Conservation (phyloP, 2,797 vertebrate genomes). For the Ctenopoma kingsleyae region DNA sequence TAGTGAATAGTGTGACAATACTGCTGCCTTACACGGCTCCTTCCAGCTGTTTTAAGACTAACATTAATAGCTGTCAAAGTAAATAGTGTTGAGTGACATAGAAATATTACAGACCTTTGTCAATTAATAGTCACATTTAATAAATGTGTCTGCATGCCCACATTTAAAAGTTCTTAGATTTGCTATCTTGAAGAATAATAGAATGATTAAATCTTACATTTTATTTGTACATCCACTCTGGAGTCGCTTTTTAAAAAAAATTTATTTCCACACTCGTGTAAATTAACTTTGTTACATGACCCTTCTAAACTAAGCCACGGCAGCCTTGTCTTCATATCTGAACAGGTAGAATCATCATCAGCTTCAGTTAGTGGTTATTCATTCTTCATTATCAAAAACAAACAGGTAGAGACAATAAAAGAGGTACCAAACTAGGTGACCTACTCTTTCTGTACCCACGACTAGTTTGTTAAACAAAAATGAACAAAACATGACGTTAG, state of each 20-base stretch:
- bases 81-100: conserved; percentile 71
- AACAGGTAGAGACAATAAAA: conserved; percentile 51
- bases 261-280: conserved; percentile 74
- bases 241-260: conserved; percentile 61
- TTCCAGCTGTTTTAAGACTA: conserved; percentile 48
- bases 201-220: conserved; percentile 68
- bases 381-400: conserved; percentile 63
- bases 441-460: conserved; percentile 53
- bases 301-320: conserved; percentile 64
- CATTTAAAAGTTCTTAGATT: conserved; percentile 76
- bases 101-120: conserved; percentile 78
- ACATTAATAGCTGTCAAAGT: conserved; percentile 65
- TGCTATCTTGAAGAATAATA: conserved; percentile 75
- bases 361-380: conserved; percentile 89
- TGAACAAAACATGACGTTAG: conserved; percentile 62
- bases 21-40: conserved; percentile 44
- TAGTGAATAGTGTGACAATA: conserved; percentile 56
- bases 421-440: conserved; percentile 51
- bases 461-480: conserved; percentile 54
- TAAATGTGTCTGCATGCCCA: conserved; percentile 83
- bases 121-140: conserved; percentile 80
- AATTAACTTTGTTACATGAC: conserved; percentile 68
- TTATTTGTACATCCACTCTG: conserved; percentile 68
- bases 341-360: conserved; percentile 72
- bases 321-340: conserved; percentile 62